These are phyloP conservation scores for Bombyx huttoni DNA, from an alignment of 2,888 invertebrate species.

Conservation along the genomic window DNA sequence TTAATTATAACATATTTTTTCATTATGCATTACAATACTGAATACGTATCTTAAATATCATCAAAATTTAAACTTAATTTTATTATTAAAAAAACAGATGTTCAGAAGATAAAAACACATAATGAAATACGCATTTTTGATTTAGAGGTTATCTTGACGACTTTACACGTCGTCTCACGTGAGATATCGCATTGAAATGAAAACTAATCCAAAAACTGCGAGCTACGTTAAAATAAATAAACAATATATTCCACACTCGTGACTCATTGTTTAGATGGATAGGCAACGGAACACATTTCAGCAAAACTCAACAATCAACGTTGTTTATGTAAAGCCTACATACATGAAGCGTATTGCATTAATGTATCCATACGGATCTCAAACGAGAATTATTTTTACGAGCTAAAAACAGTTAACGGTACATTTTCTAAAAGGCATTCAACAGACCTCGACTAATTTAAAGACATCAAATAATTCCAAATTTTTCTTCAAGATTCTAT, in stretches of 20 bases:
- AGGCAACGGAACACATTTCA: constrained; percentile 26
- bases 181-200: background rate
- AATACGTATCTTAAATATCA: too few relatives aligned
- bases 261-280: constrained; percentile 29
- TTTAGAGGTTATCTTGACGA: background rate
- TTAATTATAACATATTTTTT: too few relatives aligned
- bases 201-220: background rate
- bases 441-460: background rate
- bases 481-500: background rate
- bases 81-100: too few relatives aligned
- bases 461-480: background rate
- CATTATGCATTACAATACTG: too few relatives aligned
- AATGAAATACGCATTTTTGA: constrained; percentile 5
- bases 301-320: constrained; percentile 28
- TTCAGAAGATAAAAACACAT: constrained; percentile 6
- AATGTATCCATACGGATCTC: constrained; percentile 9
- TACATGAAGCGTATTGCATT: constrained; percentile 12
- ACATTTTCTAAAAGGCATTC: background rate
- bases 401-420: background rate
- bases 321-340: constrained; percentile 22
- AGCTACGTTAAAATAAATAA: background rate
- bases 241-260: constrained; percentile 6
- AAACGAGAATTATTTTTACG: background rate
- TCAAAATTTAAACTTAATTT: too few relatives aligned
- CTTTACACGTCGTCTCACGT: background rate